Base-by-base conservation (phyloP, 2,888 invertebrate genomes). In the Tanypteryx hageni region DNA sequence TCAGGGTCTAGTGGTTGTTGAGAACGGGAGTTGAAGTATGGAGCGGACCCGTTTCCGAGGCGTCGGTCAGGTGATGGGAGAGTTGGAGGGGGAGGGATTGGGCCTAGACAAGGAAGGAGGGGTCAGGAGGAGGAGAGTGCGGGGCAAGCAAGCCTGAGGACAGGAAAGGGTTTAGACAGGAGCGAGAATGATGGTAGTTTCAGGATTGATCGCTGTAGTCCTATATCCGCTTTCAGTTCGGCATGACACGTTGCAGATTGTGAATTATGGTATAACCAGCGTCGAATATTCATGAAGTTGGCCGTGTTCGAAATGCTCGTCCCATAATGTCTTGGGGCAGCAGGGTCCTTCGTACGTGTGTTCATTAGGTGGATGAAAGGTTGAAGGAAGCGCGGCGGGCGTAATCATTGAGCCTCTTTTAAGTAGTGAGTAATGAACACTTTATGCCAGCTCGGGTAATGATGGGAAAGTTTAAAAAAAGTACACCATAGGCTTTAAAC, bases 361-460 rank as follows among this genome's bases (percentile, higher is more conserved):
- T 58, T 68, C 68, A 89, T 89, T 89, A 89, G 2, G 68, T 57
- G 18, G 83, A 27, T 57, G 56, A 27, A 61, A 56, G 61, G 14
- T 11, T 18, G 10, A 22, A 27, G 44, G 16, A 58, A 44, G n/a
- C 5, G 44, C 89, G 16, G 18, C 44, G 44, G n/a, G n/a, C 64
- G 64, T 68, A 18, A 44, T 59, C 61, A 82, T 5, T 31, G 31
- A 14, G 7, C 56, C 57, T 31, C 31, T 61, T 64, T 61, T 18
- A 61, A 44, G 89, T 44, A 22, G 0, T 64, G 86, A 31, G 64
- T 89, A 64, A 89, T 89, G 89, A 89, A 64, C 64, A 89, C 44
- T 89, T 89, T 44, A 56, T 44, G 68, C 89, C 64, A 56, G 31
- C 89, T 89, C 68, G 56, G 61, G 68, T 76, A 76, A 76, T 76